Conservation (phyloP, 2,888 invertebrate species). For the Trichogramma dendrolimi region DNA sequence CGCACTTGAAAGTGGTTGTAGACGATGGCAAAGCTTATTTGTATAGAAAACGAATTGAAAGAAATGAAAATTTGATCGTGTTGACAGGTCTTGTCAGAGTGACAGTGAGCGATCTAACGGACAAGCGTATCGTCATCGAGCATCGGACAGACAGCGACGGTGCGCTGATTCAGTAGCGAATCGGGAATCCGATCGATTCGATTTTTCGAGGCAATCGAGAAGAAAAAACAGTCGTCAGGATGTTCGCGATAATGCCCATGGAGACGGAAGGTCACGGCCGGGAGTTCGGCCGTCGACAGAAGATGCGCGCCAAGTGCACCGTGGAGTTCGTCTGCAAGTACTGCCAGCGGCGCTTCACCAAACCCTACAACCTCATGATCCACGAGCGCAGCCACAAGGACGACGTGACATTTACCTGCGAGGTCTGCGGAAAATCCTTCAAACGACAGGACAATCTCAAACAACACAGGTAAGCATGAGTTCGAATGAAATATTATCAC, state of each 20-base stretch:
- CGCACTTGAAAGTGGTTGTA: no score
- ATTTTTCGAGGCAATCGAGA: no score
- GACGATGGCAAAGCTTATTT: no score
- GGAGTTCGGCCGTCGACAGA: conserved; percentile 61
- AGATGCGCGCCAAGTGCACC: conserved; percentile 54
- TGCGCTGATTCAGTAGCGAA: no score
- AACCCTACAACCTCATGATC: conserved; percentile 94
- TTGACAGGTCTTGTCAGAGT: no score
- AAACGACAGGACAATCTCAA: conserved; percentile 89
- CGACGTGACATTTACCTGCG: conserved; percentile 92
- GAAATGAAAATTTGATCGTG: no score
- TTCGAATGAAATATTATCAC: neutral
- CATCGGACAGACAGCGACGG: no score
- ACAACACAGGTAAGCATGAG: conserved; percentile 69
- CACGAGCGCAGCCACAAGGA: conserved; percentile 97
- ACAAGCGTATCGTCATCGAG: no score
- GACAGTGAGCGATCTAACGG: no score
- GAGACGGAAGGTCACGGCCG: conserved; percentile 53
- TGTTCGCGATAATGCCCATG: conserved; percentile 54
- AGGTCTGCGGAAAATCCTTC: conserved; percentile 94
- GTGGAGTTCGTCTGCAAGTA: conserved; percentile 93
- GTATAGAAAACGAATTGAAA: no score
- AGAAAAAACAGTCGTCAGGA: conserved; percentile 40
- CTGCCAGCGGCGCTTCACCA: conserved; percentile 95
- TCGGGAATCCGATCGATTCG: no score